phyloP scores from a whole-genome alignment of 2,888 invertebrate species.

The Isotomurus palustris region DNA sequence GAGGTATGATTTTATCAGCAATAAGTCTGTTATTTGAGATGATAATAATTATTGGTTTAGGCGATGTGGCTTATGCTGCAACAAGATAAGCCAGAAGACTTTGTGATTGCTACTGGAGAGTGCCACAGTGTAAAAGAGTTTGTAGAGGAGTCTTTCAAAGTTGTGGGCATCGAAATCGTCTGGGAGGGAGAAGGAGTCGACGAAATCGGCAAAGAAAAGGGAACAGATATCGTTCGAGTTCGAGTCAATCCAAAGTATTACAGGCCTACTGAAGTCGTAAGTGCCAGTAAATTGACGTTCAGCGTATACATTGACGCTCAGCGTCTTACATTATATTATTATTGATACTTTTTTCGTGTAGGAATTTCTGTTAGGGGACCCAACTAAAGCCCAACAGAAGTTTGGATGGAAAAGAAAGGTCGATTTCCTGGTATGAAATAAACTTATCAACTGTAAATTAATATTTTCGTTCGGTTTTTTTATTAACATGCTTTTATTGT shows the following conservation, averaged over 20 bases:
- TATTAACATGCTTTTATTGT: conserved; percentile 6
- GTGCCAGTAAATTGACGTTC: conserved; percentile 48
- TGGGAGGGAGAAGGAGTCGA: conserved; percentile 84
- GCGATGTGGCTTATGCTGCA: conserved; percentile 99
- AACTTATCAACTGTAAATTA: conserved; percentile 7
- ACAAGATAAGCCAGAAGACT: conserved; percentile 84
- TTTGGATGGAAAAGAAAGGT: conserved; percentile 86
- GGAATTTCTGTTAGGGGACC: conserved; percentile 89
- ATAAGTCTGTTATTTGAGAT: background rate
- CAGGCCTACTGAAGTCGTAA: conserved; percentile 94
- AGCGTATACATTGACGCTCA: background rate
- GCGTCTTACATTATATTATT: background rate
- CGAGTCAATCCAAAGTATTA: conserved; percentile 90
- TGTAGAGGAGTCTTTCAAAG: conserved; percentile 82
- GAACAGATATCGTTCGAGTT: conserved; percentile 70
- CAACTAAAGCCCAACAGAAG: conserved; percentile 78
- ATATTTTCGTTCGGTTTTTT: background rate
- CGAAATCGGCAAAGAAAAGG: conserved; percentile 75
- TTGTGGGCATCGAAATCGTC: conserved; percentile 70
- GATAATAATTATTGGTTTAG: conserved; percentile 52
- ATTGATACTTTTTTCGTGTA: conserved; percentile 48
- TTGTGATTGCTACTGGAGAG: conserved; percentile 94
- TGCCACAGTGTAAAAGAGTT: conserved; percentile 94
- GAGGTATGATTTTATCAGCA: conserved; percentile 58
- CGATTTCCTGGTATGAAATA: conserved; percentile 61